Conservation (phyloP, 2,797 vertebrate species). For the Cyprinodon diabolis region DNA sequence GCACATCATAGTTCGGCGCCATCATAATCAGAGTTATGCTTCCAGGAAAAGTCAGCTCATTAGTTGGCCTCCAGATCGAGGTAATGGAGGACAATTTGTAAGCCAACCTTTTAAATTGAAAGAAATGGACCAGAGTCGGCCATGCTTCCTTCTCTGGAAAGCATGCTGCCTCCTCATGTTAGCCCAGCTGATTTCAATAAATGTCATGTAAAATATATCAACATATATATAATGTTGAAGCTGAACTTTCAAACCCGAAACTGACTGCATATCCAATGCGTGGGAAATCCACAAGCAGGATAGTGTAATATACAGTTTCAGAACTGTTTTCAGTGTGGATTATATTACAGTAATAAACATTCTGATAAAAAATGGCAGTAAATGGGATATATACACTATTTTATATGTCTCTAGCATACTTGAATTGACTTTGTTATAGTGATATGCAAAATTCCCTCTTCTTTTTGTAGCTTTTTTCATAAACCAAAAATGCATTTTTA, state of each 20-base stretch:
- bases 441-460: background rate
- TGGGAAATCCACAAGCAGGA: constrained; percentile 5
- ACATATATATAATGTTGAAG: constrained; percentile 15
- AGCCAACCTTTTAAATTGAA: constrained; percentile 50
- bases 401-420: background rate
- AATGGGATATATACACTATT: background rate
- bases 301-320: background rate
- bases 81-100: constrained; percentile 63
- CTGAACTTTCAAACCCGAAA: constrained; percentile 47
- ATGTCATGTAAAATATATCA: constrained; percentile 34
- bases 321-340: background rate
- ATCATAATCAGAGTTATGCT: constrained; percentile 59
- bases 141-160: constrained; percentile 18
- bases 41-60: constrained; percentile 53
- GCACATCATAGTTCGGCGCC: constrained; percentile 34
- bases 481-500: background rate
- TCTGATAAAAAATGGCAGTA: background rate
- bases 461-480: background rate
- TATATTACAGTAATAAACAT: background rate
- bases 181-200: constrained; percentile 30
- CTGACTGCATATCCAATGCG: background rate
- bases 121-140: constrained; percentile 30
- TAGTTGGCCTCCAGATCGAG: constrained; percentile 62
- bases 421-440: background rate
- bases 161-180: constrained; percentile 29